phyloP scores from a whole-genome alignment of 2,797 vertebrate species.

The Pachyuromys duprasi region DNA sequence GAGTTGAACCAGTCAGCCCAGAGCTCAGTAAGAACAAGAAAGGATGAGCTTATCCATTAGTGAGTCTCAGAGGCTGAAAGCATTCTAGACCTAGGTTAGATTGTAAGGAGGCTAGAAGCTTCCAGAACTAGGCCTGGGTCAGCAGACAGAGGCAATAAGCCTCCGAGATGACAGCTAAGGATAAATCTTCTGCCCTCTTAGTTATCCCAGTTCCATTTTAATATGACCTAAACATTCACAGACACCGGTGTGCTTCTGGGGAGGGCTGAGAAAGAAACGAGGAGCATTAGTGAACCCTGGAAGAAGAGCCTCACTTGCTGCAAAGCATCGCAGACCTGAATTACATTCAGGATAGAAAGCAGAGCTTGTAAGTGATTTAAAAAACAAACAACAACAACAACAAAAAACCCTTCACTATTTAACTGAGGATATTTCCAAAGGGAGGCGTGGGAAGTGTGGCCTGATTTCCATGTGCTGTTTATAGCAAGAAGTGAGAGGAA shows the following conservation, averaged over 20 bases:
- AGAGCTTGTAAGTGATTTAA: not conserved
- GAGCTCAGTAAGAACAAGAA: too few species aligned
- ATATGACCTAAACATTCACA: not conserved
- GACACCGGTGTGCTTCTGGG: not conserved
- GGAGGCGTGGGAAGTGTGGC: not conserved
- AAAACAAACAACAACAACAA: too few species aligned
- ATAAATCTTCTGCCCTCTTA: not conserved
- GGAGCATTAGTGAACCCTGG: not conserved
- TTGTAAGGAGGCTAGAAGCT: too few species aligned
- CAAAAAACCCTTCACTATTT: not conserved
- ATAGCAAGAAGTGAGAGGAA: not conserved
- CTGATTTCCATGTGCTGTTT: conserved; percentile 12
- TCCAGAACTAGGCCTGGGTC: too few species aligned
- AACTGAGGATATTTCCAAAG: conserved; percentile 38
- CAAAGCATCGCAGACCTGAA: not conserved
- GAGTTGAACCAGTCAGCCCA: too few species aligned
- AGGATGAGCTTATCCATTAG: too few species aligned
- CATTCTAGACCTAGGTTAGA: too few species aligned
- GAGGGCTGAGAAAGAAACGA: not conserved
- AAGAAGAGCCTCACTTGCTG: not conserved
- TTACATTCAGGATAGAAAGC: not conserved
- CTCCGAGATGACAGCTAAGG: too few species aligned
- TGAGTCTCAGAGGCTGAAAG: too few species aligned
- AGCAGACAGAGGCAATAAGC: too few species aligned
- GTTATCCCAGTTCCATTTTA: not conserved